Conservation (phyloP, 1,140 invertebrate genomes). For the Eumaeus atala region DNA sequence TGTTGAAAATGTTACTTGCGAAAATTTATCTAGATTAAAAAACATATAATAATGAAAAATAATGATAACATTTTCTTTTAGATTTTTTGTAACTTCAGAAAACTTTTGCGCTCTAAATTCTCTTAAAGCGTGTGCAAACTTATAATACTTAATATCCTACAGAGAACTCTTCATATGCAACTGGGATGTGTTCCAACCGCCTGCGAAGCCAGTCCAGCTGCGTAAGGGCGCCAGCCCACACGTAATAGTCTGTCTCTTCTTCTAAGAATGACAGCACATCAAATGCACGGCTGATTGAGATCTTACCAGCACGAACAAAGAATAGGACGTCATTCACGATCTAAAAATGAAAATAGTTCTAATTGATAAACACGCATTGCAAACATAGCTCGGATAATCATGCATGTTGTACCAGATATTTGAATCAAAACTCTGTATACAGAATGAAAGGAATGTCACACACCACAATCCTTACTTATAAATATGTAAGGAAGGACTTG, state of each 20-base stretch:
- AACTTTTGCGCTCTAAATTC: not conserved
- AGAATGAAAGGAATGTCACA: no score
- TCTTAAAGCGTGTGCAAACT: not conserved
- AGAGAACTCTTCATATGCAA: constrained; percentile 35
- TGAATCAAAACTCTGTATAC: no score
- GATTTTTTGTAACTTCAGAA: no score
- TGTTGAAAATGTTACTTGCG: no score
- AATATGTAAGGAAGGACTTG: no score
- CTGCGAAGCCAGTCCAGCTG: constrained; percentile 73
- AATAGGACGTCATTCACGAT: constrained; percentile 87
- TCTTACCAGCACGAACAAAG: constrained; percentile 64
- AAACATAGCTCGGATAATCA: no score
- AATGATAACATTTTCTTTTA: no score
- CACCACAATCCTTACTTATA: no score
- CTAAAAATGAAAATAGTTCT: constrained; percentile 31
- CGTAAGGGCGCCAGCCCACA: constrained; percentile 78
- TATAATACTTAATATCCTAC: constrained; percentile 30
- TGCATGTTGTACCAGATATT: no score
- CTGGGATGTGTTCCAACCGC: constrained; percentile 50
- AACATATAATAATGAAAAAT: no score
- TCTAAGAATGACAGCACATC: constrained; percentile 76
- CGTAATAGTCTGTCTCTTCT: constrained; percentile 78
- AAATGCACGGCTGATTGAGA: constrained; percentile 71
- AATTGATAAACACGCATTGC: not conserved
- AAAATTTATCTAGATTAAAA: no score